Conservation (phyloP, 2,113 vertebrate genomes). For the Bettongia penicillata region DNA sequence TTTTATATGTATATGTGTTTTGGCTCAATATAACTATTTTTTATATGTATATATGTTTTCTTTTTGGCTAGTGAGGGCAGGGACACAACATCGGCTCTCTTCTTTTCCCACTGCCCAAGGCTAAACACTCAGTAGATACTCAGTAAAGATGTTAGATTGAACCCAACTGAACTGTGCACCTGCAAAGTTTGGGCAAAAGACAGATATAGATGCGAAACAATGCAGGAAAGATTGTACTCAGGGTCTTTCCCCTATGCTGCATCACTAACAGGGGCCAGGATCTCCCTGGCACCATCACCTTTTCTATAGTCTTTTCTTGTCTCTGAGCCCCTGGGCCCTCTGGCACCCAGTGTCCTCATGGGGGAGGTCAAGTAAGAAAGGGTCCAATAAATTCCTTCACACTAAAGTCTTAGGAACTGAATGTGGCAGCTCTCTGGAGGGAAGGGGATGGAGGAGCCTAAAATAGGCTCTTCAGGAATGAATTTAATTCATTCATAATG, state of each 20-base stretch:
- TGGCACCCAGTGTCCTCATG: no score
- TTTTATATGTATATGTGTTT: no score
- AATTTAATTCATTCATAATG: neutral
- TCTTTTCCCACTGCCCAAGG: no score
- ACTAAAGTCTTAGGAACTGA: neutral
- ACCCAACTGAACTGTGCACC: neutral
- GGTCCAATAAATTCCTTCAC: constrained; percentile 1
- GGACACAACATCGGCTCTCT: neutral
- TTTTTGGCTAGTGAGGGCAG: no score
- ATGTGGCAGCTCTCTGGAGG: neutral
- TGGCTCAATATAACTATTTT: no score
- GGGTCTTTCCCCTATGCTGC: neutral
- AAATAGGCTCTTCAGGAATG: neutral
- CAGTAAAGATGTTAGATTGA: neutral
- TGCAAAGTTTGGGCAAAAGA: constrained; percentile 7
- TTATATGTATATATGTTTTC: no score
- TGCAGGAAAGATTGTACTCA: neutral
- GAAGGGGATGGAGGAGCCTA: neutral
- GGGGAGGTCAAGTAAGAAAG: neutral
- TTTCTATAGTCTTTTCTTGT: constrained; percentile 39
- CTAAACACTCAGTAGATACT: neutral
- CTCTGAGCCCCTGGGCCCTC: neutral
- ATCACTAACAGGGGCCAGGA: neutral
- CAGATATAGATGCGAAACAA: neutral
- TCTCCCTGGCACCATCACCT: neutral